phyloP scores from a whole-genome alignment of 2,113 vertebrate genomes.

The Perca schrenkii region DNA sequence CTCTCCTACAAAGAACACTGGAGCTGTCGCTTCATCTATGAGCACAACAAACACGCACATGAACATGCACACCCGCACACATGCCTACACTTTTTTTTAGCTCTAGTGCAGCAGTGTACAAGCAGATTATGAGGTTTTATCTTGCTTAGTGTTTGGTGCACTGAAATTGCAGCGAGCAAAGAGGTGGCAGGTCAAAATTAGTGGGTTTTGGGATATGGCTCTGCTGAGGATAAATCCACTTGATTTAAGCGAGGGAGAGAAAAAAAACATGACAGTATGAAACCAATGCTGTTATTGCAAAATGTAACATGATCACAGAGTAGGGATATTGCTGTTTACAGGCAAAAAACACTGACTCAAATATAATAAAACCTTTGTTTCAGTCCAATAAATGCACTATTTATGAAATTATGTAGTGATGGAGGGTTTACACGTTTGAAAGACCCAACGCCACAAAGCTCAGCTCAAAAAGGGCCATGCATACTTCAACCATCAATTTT shows the following conservation, averaged over 20 bases:
- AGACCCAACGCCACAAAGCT: neutral
- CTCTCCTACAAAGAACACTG: constrained; percentile 65
- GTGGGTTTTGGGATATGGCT: constrained; percentile 27
- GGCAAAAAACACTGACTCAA: neutral
- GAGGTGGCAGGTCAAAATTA: constrained; percentile 54
- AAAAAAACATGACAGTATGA: constrained; percentile 24
- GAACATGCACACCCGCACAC: constrained; percentile 6
- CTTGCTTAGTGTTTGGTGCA: constrained; percentile 52
- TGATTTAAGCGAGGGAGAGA: constrained; percentile 2
- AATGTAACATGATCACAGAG: neutral
- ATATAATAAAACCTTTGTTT: neutral
- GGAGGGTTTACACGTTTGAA: neutral
- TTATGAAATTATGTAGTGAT: neutral
- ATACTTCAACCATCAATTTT: neutral
- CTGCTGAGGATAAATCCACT: constrained; percentile 26
- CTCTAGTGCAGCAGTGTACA: constrained; percentile 52
- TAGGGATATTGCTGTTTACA: neutral
- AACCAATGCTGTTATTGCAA: constrained; percentile 19
- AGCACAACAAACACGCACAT: constrained; percentile 13
- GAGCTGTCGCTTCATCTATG: constrained; percentile 47
- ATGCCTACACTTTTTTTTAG: constrained; percentile 53
- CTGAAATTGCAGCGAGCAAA: constrained; percentile 40
- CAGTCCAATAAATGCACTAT: neutral
- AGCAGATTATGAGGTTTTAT: constrained; percentile 78
- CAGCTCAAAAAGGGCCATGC: neutral